These are phyloP conservation scores for Camponotus vicinus DNA, from an alignment of 1,140 invertebrate species.

Conservation along the genomic window DNA sequence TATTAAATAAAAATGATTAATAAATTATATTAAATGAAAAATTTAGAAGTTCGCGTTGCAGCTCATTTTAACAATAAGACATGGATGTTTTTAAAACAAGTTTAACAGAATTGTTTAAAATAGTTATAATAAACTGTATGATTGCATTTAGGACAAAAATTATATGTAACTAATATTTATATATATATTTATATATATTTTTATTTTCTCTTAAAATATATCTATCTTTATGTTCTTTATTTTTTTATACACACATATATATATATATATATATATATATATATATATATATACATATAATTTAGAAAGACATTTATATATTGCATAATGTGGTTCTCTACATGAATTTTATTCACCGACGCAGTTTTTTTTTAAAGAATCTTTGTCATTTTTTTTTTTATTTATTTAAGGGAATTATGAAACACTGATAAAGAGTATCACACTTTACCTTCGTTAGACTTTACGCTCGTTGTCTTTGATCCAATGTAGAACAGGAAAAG, in stretches of 20 bases:
- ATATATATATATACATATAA: too few relatives aligned
- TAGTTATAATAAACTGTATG: too few relatives aligned
- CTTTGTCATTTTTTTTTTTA: background rate
- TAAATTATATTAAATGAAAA: background rate
- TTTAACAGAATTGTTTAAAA: too few relatives aligned
- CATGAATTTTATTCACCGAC: background rate
- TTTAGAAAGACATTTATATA: background rate
- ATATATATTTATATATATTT: too few relatives aligned
- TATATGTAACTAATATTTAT: background rate
- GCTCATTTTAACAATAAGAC: background rate
- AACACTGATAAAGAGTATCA: background rate
- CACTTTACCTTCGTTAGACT: slow-evolving; percentile 54
- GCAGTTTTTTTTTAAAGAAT: background rate
- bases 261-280: too few relatives aligned
- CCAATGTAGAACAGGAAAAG: slow-evolving; percentile 9
- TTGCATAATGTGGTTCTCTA: background rate
- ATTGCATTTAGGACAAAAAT: background rate
- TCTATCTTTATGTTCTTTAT: too few relatives aligned
- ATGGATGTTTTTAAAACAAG: too few relatives aligned
- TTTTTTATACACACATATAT: too few relatives aligned
- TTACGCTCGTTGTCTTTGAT: slow-evolving; percentile 41
- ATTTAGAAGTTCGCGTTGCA: background rate
- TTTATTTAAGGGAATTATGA: slow-evolving; percentile 12
- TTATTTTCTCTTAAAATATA: too few relatives aligned
- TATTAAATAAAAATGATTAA: background rate